These are phyloP conservation scores for Brachypodius melanocephalos DNA, from an alignment of 2,113 vertebrate genomes.

Conservation along the genomic window DNA sequence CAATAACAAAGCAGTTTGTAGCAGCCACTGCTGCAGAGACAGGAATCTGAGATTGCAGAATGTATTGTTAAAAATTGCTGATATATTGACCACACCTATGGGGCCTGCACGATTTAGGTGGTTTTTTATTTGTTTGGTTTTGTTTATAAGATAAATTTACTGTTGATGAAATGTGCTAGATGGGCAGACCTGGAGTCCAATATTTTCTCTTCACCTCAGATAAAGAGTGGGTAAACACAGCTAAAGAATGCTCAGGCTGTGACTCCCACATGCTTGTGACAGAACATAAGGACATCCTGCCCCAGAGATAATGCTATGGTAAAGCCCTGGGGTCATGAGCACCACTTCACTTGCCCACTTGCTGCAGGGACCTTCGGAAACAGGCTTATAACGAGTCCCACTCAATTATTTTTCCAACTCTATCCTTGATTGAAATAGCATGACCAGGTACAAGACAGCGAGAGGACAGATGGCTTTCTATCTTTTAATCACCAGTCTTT, in stretches of 20 bases:
- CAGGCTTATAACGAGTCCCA: background rate
- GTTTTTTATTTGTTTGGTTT: background rate
- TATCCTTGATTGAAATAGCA: background rate
- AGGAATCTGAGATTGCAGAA: background rate
- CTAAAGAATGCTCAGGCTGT: background rate
- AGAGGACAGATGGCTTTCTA: background rate
- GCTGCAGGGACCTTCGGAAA: background rate
- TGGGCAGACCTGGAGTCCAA: background rate
- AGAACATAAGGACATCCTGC: background rate
- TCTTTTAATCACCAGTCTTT: background rate
- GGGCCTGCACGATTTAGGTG: background rate
- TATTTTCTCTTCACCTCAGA: background rate
- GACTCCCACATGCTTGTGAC: fast-evolving
- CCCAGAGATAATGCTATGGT: background rate
- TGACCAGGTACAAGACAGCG: background rate
- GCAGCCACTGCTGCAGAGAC: background rate
- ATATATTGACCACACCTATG: background rate
- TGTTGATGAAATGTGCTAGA: background rate
- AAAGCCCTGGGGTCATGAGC: background rate
- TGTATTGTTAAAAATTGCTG: background rate
- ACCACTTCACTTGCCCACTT: background rate
- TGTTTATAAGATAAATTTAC: background rate
- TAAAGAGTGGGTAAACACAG: background rate
- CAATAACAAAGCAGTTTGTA: background rate
- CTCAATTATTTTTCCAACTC: background rate